These are phyloP conservation scores for Nothobranchius kuhntae DNA, from an alignment of 2,113 vertebrate genomes.

Conservation along the genomic window DNA sequence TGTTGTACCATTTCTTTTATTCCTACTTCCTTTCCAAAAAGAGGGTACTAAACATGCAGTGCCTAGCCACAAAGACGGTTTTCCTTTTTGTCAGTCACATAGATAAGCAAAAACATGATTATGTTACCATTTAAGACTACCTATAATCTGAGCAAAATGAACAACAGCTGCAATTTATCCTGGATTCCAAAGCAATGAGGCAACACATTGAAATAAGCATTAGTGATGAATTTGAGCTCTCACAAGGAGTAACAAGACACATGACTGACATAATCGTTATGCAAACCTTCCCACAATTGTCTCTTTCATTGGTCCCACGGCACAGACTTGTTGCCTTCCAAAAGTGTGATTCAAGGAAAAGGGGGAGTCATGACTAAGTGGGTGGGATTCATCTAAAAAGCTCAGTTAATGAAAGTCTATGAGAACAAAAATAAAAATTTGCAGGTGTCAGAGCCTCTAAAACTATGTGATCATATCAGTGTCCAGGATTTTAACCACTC, in stretches of 20 bases:
- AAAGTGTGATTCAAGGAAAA: conserved; percentile 49
- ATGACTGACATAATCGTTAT: conserved; percentile 68
- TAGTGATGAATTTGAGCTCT: conserved; percentile 62
- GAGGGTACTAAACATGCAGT: no score
- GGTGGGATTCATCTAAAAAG: conserved; percentile 45
- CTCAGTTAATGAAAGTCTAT: neutral
- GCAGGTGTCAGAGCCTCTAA: conserved; percentile 16
- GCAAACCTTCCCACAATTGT: conserved; percentile 67
- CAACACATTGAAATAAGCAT: conserved; percentile 71
- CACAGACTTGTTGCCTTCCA: conserved; percentile 41
- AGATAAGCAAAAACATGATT: conserved; percentile 15
- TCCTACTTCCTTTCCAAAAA: no score
- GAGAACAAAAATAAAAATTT: neutral
- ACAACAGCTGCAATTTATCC: conserved; percentile 45
- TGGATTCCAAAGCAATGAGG: conserved; percentile 70
- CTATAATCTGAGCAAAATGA: conserved; percentile 34
- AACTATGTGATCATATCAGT: no score
- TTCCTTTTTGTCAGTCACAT: no score
- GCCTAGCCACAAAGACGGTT: no score
- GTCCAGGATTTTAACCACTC: no score
- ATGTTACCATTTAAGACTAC: conserved; percentile 25
- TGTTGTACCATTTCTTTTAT: neutral
- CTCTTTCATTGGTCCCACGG: conserved; percentile 62
- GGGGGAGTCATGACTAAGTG: conserved; percentile 25
- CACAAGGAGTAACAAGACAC: conserved; percentile 56